Evolutionary conservation across 2,888 invertebrate species (phyloP), one percentile per base, ranked within the genome.

Genomic region (Epiperipatus broadwayi): DNA sequence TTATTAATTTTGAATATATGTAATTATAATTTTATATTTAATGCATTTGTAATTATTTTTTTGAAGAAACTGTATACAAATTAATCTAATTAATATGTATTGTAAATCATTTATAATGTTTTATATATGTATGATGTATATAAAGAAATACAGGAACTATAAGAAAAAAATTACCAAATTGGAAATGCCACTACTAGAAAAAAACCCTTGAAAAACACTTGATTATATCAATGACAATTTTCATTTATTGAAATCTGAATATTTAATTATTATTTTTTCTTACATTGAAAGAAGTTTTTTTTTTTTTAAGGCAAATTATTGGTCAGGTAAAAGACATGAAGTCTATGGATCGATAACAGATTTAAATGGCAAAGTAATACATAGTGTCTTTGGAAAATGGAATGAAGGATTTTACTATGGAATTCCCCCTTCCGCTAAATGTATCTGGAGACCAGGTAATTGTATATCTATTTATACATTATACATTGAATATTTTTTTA

Each of bases 341-440:
- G 73, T 81, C 21, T 69, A 71, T 46, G 80, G 80, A 10, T 58
- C 57, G 12, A 66, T 70, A 3, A 55, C 63, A 12, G 66, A 67
- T 45, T 65, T 67, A 36, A 65, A 67, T 4, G 72, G 71, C 1
- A 61, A 60, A 50, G 64, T 69, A 7, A 64, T 72, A 47, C 58
- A 68, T 43, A 68, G 70, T 39, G 59, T 81, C 35, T 72, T 73
- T 56, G 80, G 80, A 0, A 74, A 77, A 56, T 81, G 80, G 80
- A 78, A 75, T 39, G 80, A 81, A 52, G 77, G 75, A 0, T 60
- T 81, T 37, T 73, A 75, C 55, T 75, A 73, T 41, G 77, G 76
- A 1, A 71, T 75, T 46, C 69, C 76, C 42, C 71, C 76, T 42
- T 65, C 72, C 41, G 76, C 75, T 1, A 61, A 71, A 43, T 76